These are phyloP conservation scores for Thamnophis elegans DNA, from an alignment of 2,797 vertebrate genomes.

Conservation along the genomic window DNA sequence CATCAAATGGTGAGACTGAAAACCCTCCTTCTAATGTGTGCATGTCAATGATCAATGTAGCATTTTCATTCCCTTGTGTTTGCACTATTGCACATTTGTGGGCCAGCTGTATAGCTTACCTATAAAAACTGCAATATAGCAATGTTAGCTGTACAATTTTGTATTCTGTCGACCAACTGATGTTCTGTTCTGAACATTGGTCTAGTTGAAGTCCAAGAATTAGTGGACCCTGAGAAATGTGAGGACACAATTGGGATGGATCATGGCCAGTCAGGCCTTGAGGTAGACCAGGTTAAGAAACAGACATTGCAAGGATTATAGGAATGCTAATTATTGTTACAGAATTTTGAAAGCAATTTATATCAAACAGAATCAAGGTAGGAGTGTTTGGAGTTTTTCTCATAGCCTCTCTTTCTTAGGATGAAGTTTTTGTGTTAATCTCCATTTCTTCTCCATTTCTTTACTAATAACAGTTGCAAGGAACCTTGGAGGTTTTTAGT, in stretches of 20 bases:
- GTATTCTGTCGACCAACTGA: neutral
- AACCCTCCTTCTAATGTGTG: neutral
- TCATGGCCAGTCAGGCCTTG: neutral
- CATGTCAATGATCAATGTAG: neutral
- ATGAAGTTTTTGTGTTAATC: neutral
- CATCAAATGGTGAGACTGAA: accelerated
- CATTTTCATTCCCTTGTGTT: neutral
- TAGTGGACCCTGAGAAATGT: neutral
- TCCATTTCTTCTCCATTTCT: neutral
- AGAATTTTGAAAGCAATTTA: neutral
- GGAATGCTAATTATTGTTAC: neutral
- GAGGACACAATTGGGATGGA: neutral
- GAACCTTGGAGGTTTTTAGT: neutral
- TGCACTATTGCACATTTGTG: neutral
- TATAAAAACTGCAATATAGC: neutral
- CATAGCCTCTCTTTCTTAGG: neutral
- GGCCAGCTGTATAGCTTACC: neutral
- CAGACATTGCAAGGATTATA: neutral
- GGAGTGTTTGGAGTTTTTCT: neutral
- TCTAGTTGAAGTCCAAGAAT: neutral
- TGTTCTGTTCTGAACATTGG: neutral
- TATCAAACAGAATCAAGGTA: neutral
- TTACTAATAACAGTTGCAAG: neutral
- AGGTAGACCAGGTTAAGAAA: neutral
- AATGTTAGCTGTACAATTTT: neutral